Base-by-base conservation (phyloP, 2,113 vertebrate species). In the Corythoichthys intestinalis region DNA sequence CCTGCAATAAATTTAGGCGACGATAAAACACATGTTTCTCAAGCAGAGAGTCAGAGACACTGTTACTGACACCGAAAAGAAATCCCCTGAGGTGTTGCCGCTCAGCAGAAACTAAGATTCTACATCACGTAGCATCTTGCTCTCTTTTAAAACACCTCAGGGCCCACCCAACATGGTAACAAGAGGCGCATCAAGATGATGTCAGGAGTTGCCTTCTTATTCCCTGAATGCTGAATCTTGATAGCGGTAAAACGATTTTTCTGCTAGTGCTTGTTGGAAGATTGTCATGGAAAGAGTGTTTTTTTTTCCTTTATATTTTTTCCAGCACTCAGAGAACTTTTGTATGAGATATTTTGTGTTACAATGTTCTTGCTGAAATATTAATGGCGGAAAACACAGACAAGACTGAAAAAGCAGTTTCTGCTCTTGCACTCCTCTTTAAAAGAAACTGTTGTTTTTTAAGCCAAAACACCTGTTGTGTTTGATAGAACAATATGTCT, bases 241-340 rank as follows among this genome's bases (percentile, higher is more conserved):
- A 75, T 59, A 28, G 38, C 9, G 15, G 4, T 38, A 15, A 66
- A 53, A 65, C 20, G 11, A n/a, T 52, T 71, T 71, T 12, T 6
- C 20, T 4, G 8, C 28, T n/a, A 34, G 62, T 66, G 69, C 9
- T 58, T 60, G 49, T 35, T 60, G 72, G 70, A 39, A 71, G 67
- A 76, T 64, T 68, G 59, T 54, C 47, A 61, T 59, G 61, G 65
- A 57, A 70, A 65, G 62, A 28, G 64, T 34, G 14, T 5, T 15
- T 68, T n/a, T 17, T 38, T 54, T 46, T 10, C 20, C 28, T 49
- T 20, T 14, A 1, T 12, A 20, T 59, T 15, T 59, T 6, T 15
- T 59, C 2, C 14, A 9, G 14, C 58, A 17, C 39, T 60, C 7
- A 37, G 6, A 38, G 57, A 46, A 28, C 20, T 59, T 28, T 28